phyloP scores from a whole-genome alignment of 2,113 vertebrate genomes.

The Fukomys damarensis region DNA sequence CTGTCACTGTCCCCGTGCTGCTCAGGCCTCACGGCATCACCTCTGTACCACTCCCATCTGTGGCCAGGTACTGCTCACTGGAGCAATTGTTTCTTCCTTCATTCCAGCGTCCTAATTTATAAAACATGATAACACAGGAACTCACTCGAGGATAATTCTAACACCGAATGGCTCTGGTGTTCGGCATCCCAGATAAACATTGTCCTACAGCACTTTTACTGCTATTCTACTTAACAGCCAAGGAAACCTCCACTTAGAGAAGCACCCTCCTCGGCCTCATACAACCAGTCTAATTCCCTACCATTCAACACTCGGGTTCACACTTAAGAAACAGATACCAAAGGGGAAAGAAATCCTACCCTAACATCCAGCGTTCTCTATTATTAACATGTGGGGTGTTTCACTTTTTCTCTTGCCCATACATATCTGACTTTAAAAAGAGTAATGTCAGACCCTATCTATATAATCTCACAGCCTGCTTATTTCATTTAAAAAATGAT shows the following conservation, averaged over 20 bases:
- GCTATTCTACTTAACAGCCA: not conserved
- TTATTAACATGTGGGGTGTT: not conserved
- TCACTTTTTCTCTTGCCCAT: not conserved
- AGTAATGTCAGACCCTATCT: not conserved
- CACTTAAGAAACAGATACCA: not conserved
- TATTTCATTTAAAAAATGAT: not conserved
- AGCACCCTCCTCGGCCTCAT: no score
- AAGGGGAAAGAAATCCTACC: not conserved
- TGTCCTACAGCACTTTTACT: not conserved
- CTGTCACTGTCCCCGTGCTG: accelerated
- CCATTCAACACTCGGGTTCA: not conserved
- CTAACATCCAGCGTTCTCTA: not conserved
- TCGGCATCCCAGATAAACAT: not conserved
- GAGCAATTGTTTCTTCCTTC: not conserved
- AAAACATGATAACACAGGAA: accelerated
- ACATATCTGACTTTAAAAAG: not conserved
- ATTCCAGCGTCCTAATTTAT: not conserved
- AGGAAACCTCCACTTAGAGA: not conserved
- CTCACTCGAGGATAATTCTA: not conserved
- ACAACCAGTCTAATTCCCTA: not conserved
- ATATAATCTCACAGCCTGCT: not conserved
- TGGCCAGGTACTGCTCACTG: accelerated
- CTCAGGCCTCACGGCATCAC: not conserved
- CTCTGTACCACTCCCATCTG: accelerated
- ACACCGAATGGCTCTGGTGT: not conserved